Evolutionary conservation across 2,113 vertebrate genomes (phyloP), one percentile per base, ranked within the genome.

Genomic region (Eolophus roseicapilla): DNA sequence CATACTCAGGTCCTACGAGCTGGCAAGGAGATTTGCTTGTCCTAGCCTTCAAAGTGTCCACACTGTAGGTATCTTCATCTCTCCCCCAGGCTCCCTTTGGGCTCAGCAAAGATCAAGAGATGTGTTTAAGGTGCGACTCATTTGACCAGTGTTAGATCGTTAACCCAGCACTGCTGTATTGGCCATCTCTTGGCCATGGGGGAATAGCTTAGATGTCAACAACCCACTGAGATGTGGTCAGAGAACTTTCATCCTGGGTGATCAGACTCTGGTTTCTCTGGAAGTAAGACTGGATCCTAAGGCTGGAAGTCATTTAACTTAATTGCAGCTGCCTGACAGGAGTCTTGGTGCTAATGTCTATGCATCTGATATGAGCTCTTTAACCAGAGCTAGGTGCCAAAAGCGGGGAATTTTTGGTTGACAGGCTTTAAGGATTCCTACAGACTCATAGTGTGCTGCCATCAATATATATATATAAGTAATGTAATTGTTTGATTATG

Each of bases 341-440:
- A 25, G 12, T 41, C 55, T 52, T 1, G 2, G 11, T 0, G 1
- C 25, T 41, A 7, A 28, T 23, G 29, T 17, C 68, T 67, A 41
- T 16, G 11, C 2, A 3, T 35, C 50, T 50, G 65, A 59, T 55
- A 20, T 75, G 55, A 44, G 49, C 23, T 62, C 37, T 75, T 81
- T 70, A 43, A 37, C 31, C 46, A 75, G 35, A 60, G n/a, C 18
- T 10, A 9, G 20, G 39, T 13, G 50, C 73, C 35, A 92, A 52
- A n/a, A 91, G 10, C 25, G 33, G 25, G 10, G 17, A 6, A 33
- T 3, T 89, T 86, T 50, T 43, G 17, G 15, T 35, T 70, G 50
- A 21, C 35, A 59, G 20, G 12, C 11, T n/a, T 70, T 81, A 52
- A 53, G 37, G 44, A 69, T 83, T 68, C 33, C 47, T 77, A 15